Base-by-base conservation (phyloP, 2,797 vertebrate species). In the Notolepis coatsorum region DNA sequence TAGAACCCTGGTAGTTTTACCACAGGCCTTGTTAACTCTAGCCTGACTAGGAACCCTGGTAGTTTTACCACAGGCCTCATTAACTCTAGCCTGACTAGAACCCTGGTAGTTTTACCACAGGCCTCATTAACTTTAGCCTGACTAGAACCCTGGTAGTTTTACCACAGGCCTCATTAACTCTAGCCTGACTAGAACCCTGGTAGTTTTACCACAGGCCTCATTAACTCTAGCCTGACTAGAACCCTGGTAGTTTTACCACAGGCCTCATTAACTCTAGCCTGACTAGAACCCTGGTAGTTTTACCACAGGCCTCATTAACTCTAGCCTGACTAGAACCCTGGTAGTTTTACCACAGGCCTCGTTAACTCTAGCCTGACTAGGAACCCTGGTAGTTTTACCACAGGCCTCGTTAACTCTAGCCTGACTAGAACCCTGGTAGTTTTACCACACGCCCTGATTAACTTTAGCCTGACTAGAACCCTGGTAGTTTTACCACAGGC, bases 11-110 rank as follows among this genome's bases (percentile, higher is more conserved):
- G 46, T 46, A 60, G 65, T 65, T 70, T 15, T 1, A 31, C 39
- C 50, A 52, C 65, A 30, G 20, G 31, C 61, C 45, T 61, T 38
- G 47, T 51, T 42, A 33, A 66, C 55, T 25, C 47, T 39, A 12
- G 7, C 24, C 39, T 27, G 31, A 27, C 50, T 27, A 4, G n/a
- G 15, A 25, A 15, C 8, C 51, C 55, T 45, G 55, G 46, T 46
- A 60, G 65, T 65, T 70, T 15, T 1, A 31, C 39, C 50, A 52
- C 65, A 30, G 20, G 31, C 61, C 45, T 61, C 42, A 51, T 51
- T 42, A 33, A 66, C 55, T 25, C 47, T 39, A 12, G 7, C 24
- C 39, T 27, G 31, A 27, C 50, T 27, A 4, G 15, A 25, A 15
- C 8, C 51, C 55, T 45, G 55, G 46, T 46, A 60, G 65, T 65